phyloP scores from a whole-genome alignment of 2,888 invertebrate genomes.

The Callinectes sapidus region DNA sequence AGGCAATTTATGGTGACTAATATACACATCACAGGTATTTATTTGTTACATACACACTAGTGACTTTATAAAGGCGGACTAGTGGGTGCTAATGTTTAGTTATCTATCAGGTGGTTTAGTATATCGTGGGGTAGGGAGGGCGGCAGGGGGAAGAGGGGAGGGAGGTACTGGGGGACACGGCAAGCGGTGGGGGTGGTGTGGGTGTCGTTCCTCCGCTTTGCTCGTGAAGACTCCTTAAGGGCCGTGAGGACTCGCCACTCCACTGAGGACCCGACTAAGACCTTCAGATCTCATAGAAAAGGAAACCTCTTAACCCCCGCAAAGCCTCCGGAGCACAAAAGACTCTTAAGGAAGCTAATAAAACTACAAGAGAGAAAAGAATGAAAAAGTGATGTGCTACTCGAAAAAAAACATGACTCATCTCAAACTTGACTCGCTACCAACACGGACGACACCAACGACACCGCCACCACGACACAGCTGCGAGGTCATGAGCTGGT shows the following conservation, averaged over 20 bases:
- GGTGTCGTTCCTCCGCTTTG: conserved; percentile 16
- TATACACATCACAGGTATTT: conserved; percentile 14
- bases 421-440: background rate
- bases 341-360: background rate
- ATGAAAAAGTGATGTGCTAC: background rate
- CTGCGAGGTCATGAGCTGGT: conserved; percentile 38
- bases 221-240: conserved; percentile 10
- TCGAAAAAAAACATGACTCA: background rate
- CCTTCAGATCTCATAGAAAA: conserved; percentile 13
- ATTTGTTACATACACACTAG: background rate
- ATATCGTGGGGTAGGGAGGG: background rate
- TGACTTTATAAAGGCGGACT: background rate
- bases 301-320: background rate
- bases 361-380: background rate
- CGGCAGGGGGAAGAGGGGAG: background rate
- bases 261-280: conserved; percentile 7
- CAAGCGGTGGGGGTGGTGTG: conserved; percentile 36
- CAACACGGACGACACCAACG: conserved; percentile 12
- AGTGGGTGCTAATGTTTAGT: background rate
- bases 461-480: conserved; percentile 42
- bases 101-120: background rate
- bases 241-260: background rate
- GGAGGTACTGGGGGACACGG: background rate
- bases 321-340: conserved; percentile 13
- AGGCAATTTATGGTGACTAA: background rate